Evolutionary conservation across 2,113 vertebrate genomes (phyloP).

Genomic region (Odocoileus hemionus): DNA sequence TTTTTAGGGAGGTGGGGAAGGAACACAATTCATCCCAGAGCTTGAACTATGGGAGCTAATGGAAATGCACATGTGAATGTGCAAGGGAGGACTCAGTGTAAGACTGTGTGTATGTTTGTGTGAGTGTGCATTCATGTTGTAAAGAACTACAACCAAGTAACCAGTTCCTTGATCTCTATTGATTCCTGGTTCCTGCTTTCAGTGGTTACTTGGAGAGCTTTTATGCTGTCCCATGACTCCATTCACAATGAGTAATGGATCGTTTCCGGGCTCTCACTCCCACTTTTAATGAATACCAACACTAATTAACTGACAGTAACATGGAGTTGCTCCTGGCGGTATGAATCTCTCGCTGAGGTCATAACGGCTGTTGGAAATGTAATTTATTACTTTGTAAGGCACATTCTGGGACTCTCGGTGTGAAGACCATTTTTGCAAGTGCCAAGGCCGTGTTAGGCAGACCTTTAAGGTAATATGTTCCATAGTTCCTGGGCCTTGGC

Average conservation of each 20-base stretch:
- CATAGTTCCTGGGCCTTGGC: constrained; percentile 64
- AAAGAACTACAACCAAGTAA: not conserved
- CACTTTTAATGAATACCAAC: constrained; percentile 70
- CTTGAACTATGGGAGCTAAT: not conserved
- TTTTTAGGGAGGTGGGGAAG: not conserved
- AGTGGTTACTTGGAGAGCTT: constrained; percentile 28
- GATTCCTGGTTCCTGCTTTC: not conserved
- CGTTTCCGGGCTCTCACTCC: constrained; percentile 62
- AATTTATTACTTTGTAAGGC: constrained; percentile 71
- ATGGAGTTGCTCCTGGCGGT: constrained; percentile 72
- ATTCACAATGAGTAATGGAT: constrained; percentile 45
- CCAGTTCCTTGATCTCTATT: not conserved
- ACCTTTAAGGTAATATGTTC: constrained; percentile 79
- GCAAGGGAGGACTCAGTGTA: not conserved
- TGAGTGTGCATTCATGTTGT: fast-evolving
- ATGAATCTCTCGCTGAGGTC: constrained; percentile 73
- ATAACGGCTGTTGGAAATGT: constrained; percentile 65
- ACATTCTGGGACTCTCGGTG: constrained; percentile 40
- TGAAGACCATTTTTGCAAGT: constrained; percentile 66
- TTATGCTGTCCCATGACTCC: constrained; percentile 15
- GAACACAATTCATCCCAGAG: not conserved
- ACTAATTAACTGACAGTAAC: constrained; percentile 80
- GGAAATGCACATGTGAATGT: not conserved
- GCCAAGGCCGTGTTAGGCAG: constrained; percentile 64
- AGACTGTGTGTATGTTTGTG: not conserved